Evolutionary conservation across 2,888 invertebrate genomes (phyloP), one percentile per base, ranked within the genome.

Genomic region (Drosophila paramelanica): DNA sequence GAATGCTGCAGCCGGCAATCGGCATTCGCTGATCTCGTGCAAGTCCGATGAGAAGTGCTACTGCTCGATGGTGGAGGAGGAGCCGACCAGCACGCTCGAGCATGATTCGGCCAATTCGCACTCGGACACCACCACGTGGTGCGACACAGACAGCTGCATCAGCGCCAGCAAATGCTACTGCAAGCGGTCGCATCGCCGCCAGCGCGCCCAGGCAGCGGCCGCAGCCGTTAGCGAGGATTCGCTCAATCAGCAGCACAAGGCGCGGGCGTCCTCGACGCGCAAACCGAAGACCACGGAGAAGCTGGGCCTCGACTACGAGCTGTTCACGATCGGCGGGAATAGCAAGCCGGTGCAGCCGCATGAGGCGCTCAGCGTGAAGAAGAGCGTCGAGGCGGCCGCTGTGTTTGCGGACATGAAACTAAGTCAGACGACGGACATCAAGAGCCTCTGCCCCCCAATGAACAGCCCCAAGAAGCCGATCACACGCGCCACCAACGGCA

Each of bases 101-200:
- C 93, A 93, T 2, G 93, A 93, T 39, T 88, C 93, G 47, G 93
- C 91, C 58, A 88, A 89, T n/a, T 92, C 93, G 36, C 88, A 89
- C 42, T 91, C 92, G 42, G 91, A 90, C 73, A 93, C 90, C 1
- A 84, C 89, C 20, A 93, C 93, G 3, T 95, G 94, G 87, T 97
- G 97, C 86, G 96, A 95, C 14, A 96, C 97, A 0, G 97, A 97
- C 90, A 97, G 96, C 86, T 98, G 97, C 89, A 94, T 96, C 0
- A 97, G 96, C 76, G 96, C 96, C 81, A 97, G 97, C 91, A 97
- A 97, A 91, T 97, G 97, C 90, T 97, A 97, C 89, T 97, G 97
- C 90, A 94, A 91, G 46, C 82, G 87, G 5, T 67, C 70, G 7
- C 85, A 86, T 57, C 73, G 77, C 3, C 77, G 77, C 2, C 74